Evolutionary conservation across 2,888 invertebrate genomes (phyloP), one percentile per base, ranked within the genome.

Genomic region (Saturnia japonica): DNA sequence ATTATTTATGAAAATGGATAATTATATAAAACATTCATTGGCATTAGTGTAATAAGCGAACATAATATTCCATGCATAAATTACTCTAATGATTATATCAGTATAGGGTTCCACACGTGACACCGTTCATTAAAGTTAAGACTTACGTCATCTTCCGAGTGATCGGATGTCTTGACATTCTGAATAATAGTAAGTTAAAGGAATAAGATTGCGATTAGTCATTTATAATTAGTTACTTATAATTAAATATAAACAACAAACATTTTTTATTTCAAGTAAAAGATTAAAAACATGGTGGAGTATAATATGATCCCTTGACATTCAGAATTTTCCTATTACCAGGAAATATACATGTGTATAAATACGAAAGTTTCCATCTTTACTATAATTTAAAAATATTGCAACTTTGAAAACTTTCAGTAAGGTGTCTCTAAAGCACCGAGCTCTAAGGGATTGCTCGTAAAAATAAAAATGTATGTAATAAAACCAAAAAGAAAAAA

Each of bases 401-500:
- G n/a, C n/a, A n/a, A n/a, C n/a, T n/a, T n/a, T n/a, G n/a, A n/a
- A n/a, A n/a, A n/a, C n/a, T n/a, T n/a, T n/a, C n/a, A n/a, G n/a
- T n/a, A n/a, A n/a, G n/a, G n/a, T n/a, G n/a, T n/a, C n/a, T n/a
- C n/a, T 8, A 57, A 57, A 57, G 8, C 4, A 22, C 25, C 25
- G 57, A 57, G 7, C 12, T 57, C 25, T 57, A 25, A 57, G 25
- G 25, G 57, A 22, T 25, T 45, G 69, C 34, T 69, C 85, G 80
- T 86, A 88, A 88, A 87, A 85, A 85, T 86, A 84, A 85, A 87
- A 86, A 83, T 57, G 22, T 25, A 1, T 78, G 76, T 82, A 85
- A 86, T 87, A 89, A 89, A 87, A 85, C 79, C 79, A 77, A 80
- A 40, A 74, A 82, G 82, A 87, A 88, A 89, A 90, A 89, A 90